Evolutionary conservation across 2,797 vertebrate genomes (phyloP), one percentile per base, ranked within the genome.

Genomic region (Steatocranus sp.): DNA sequence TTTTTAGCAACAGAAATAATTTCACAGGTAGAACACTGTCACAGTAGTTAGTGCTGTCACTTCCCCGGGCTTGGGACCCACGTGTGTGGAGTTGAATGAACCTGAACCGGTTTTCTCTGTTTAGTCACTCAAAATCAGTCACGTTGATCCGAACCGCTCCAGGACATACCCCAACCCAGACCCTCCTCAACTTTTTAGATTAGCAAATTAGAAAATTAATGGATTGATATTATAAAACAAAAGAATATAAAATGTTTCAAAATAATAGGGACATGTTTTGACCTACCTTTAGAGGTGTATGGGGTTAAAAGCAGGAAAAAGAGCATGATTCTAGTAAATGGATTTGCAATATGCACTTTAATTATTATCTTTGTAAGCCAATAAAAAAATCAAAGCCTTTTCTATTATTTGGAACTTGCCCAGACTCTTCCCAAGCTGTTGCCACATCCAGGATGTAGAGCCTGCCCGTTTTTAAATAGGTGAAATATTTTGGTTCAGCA

Each of bases 401-500:
- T 83, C 68, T 20, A 30, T 83, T 75, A 79, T 84, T 85, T 87
- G 51, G 83, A 83, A 83, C 74, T 76, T 90, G 77, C 75, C 34
- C 78, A 87, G 81, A 87, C 84, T 82, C 79, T 75, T 88, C 58
- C 68, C 14, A 53, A 85, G 80, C 70, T 86, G 80, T 87, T 56
- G 23, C 70, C 86, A 82, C 38, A 78, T 83, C 78, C 86, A 88
- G 89, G 87, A 91, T 86, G 82, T 91, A 76, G 82, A 90, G 30
- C 20, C 41, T 83, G 48, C 80, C 51, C 18, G 11, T 87, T 91
- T 91, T 89, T 83, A 88, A 92, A 87, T 89, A 92, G 89, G 91
- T 94, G 87, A 94, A 92, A 93, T 81, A 86, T 91, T 89, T 86
- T 54, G 81, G 87, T 90, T 92, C 84, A 91, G 68, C 87, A 90